Conservation (phyloP, 1,140 invertebrate species). For the Onthophagus taurus region DNA sequence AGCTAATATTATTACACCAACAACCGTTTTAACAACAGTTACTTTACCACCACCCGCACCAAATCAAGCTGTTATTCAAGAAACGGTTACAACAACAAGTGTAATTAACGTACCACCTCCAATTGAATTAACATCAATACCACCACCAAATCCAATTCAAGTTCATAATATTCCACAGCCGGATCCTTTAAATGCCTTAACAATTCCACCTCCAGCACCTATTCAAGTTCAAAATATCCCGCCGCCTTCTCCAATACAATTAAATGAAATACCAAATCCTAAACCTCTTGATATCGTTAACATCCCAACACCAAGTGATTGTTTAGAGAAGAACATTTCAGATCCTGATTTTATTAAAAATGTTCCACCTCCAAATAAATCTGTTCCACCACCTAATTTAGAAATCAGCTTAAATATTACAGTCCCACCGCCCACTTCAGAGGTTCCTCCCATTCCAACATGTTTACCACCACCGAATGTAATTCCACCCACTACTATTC, state of each 20-base stretch:
- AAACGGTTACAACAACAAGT: slow-evolving; percentile 14
- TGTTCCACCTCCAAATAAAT: slow-evolving; percentile 37
- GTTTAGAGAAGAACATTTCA: slow-evolving; percentile 22
- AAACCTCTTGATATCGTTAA: slow-evolving; percentile 33
- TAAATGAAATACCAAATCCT: slow-evolving; percentile 36
- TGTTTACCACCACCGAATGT: slow-evolving; percentile 35
- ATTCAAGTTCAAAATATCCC: slow-evolving; percentile 44
- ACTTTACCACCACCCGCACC: slow-evolving; percentile 32
- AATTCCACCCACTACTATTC: slow-evolving; percentile 33
- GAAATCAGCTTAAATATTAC: slow-evolving; percentile 18
- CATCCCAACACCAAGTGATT: slow-evolving; percentile 36
- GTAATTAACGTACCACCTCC: slow-evolving; percentile 16
- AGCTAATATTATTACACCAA: slow-evolving; percentile 9
- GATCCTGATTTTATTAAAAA: slow-evolving; percentile 35
- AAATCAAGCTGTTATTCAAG: slow-evolving; percentile 9
- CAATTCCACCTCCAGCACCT: slow-evolving; percentile 40
- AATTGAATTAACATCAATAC: slow-evolving; percentile 32
- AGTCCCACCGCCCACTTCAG: slow-evolving; percentile 15
- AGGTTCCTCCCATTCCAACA: slow-evolving; percentile 15
- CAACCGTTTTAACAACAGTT: slow-evolving; percentile 28
- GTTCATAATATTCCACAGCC: slow-evolving; percentile 38
- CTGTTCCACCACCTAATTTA: slow-evolving; percentile 32
- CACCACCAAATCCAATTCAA: slow-evolving; percentile 36
- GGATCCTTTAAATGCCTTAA: slow-evolving; percentile 33
- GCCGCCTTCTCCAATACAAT: slow-evolving; percentile 37